Evolutionary conservation across 2,113 vertebrate species (phyloP), one percentile per base, ranked within the genome.

Genomic region (Nestor notabilis): DNA sequence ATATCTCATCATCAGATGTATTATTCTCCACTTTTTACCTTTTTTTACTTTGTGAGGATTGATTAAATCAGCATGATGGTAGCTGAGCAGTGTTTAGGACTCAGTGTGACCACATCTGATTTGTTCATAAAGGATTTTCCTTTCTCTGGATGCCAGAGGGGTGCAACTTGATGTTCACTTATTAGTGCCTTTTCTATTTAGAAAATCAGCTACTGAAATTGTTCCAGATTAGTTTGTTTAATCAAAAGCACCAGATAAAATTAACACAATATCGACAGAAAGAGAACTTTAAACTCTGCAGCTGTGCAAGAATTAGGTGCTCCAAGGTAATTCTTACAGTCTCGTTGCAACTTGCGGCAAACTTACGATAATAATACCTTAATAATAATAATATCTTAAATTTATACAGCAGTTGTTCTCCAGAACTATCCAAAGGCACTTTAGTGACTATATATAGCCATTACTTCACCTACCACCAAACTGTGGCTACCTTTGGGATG

Each of bases 1-100:
- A 96, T 87, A 97, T 97, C 94, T 98, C 97, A 98, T 97, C 89
- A 97, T 96, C 96, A 96, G 66, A 87, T 50, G 70, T 95, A 98
- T 97, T 98, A 97, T 91, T 96, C 93, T 97, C 93, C 78, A 93
- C 92, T 97, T 98, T 97, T 93, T 97, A 93, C 92, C 90, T 98
- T 97, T 97, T 95, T 97, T 90, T 94, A 90, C 92, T 79, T 95
- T 18, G n/a, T 93, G 91, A 98, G 92, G 97, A 97, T 94, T 98
- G 98, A 98, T 98, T 98, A 98, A 98, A 97, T 97, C 98, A 98
- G 98, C 97, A 97, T 96, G 98, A 96, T 92, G 94, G 95, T 93
- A 95, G 95, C 92, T 95, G 97, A 98, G 95, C 97, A 78, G 50
- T 97, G 89, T 98, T 98, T 98, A 97, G 97, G 95, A 81, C 98